Base-by-base conservation (phyloP, 2,888 invertebrate genomes). In the Eubasilissa splendida region DNA sequence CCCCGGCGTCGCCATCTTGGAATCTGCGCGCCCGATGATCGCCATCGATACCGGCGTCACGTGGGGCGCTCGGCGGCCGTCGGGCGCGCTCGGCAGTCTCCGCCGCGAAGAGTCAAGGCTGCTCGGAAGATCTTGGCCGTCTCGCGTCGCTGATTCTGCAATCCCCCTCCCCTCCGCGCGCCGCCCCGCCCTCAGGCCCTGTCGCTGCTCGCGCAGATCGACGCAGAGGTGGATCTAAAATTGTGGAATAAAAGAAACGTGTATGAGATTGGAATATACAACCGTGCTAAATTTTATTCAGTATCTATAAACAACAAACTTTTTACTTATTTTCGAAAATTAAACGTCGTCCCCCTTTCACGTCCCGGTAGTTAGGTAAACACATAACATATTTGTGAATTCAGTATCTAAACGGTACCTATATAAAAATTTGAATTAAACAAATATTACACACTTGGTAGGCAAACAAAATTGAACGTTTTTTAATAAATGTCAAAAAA, bases 111-210 rank as follows among this genome's bases (percentile, higher is more conserved):
- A 75, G 75, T 78, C 78, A 78, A 78, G 78, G 78, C 78, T 73
- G 58, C 54, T 73, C 14, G 78, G 78, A 78, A 78, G 73, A 78
- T 78, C 78, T 78, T 73, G 73, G 73, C 73, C 78, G 78, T 78
- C 78, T 78, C 78, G 78, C 78, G 78, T 78, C 78, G 78, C 73
- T 73, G 78, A 73, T 78, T 78, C 65, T 73, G 65, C 73, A 65
- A 60, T 70, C 63, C 33, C 60, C 53, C 56, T 73, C 66, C 58
- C 63, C 66, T n/a, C 59, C 53, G 66, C 50, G 56, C 22, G 31
- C 54, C 10, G 31, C 65, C 5, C 42, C 77, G 59, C 56, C 70
- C 54, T 33, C 68, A 11, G 42, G 65, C 68, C 56, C 33, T 68
- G 56, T 22, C 56, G 10, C 54, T 33, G 68, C 58, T 52, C 14